Base-by-base conservation (phyloP, 2,888 invertebrate species). In the Loripinus fragilis region DNA sequence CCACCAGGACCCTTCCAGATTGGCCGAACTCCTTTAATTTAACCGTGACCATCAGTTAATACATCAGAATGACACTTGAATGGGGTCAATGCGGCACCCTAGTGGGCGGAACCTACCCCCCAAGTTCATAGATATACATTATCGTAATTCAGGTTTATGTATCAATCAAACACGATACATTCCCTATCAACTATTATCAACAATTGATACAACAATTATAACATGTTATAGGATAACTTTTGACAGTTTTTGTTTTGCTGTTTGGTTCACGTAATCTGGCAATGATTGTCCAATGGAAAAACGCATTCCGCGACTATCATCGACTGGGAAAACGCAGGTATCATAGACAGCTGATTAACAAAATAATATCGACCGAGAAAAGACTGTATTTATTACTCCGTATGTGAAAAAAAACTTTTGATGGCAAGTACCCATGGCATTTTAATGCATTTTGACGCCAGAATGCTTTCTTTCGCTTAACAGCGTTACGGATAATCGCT, bases 221-320 rank as follows among this genome's bases (percentile, higher is more conserved):
- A 60, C 33, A 50, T 68, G 42, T 71, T 66, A 66, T 52, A 42
- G 67, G 60, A 66, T 55, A 42, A 50, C 50, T 78, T 38, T 74
- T 76, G 74, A 33, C 74, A 74, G 74, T 71, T 80, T 74, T 76
- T 73, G 67, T 71, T 8, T 7, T 23, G 45, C 41, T 70, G 25
- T 76, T 50, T 8, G 10, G 25, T 7, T 25, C n/a, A 52, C 23
- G 25, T 25, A 23, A 25, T 10, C 2, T 52, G 52, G 25, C 52
- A 52, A 52, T 52, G 23, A 52, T 52, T 52, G 52, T 23, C n/a
- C 10, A 12, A 45, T 38, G 38, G 5, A 38, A 38, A 12, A 38
- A 38, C 5, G 38, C 38, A 38, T 38, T 38, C 38, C 38, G 38
- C 38, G 12, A 5, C 38, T 8, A 38, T 38, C 38, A 38, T 8